These are phyloP conservation scores for Drosophila mulleri DNA, from an alignment of 2,888 invertebrate species.

Conservation along the genomic window DNA sequence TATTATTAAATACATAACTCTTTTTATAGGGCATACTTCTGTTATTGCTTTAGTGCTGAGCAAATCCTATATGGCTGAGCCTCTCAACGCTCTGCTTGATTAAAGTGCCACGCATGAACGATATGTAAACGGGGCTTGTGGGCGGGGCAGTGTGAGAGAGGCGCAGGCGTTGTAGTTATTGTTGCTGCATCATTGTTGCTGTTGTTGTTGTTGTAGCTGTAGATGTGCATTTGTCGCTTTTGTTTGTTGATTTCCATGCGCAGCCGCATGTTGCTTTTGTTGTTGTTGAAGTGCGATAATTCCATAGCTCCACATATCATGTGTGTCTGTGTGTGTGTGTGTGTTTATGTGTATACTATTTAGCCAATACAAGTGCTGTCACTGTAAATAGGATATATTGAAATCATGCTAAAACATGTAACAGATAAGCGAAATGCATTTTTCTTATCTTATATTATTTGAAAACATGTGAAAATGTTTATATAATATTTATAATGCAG, in stretches of 20 bases:
- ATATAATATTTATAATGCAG: background rate
- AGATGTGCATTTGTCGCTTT: slow-evolving; percentile 63
- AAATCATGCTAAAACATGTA: background rate
- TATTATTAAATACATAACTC: background rate
- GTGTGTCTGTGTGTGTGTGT: background rate
- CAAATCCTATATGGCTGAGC: slow-evolving; percentile 27
- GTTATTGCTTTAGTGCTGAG: slow-evolving; percentile 26
- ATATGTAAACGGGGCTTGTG: slow-evolving; percentile 17
- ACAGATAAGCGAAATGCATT: background rate
- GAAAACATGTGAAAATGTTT: background rate
- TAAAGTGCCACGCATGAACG: slow-evolving; percentile 61
- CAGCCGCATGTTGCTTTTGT: slow-evolving; percentile 33
- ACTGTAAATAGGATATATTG: background rate
- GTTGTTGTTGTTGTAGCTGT: slow-evolving; percentile 18
- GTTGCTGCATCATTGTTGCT: slow-evolving; percentile 20
- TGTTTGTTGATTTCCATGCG: slow-evolving; percentile 63
- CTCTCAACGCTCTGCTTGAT: slow-evolving; percentile 67
- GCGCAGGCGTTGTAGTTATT: slow-evolving; percentile 30
- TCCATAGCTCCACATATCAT: slow-evolving; percentile 43
- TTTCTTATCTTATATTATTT: background rate
- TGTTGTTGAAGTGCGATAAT: slow-evolving; percentile 77
- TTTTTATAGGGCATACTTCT: slow-evolving; percentile 18
- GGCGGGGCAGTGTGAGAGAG: slow-evolving; percentile 10
- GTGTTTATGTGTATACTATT: background rate
- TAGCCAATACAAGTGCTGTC: background rate